These are phyloP conservation scores for Galendromus occidentalis DNA, from an alignment of 1,140 invertebrate genomes.

Conservation along the genomic window DNA sequence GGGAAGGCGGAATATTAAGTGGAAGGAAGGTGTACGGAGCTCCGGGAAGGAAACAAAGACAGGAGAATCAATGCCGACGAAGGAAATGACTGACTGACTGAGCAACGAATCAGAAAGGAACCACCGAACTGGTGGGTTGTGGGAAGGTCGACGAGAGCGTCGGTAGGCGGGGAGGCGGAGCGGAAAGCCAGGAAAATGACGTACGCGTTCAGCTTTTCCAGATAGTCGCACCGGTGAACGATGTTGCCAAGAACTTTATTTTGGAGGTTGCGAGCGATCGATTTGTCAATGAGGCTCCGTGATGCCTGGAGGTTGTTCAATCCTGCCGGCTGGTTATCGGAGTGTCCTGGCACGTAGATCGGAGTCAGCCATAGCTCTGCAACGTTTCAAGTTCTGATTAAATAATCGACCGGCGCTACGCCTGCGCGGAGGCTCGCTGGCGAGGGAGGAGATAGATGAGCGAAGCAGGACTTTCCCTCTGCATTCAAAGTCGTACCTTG, in stretches of 20 bases:
- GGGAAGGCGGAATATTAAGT: too few relatives aligned
- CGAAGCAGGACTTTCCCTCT: neutral
- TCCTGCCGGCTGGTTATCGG: neutral
- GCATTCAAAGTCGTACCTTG: neutral
- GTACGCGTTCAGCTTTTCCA: neutral
- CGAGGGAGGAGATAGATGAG: neutral
- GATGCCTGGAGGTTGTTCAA: neutral
- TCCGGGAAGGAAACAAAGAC: too few relatives aligned
- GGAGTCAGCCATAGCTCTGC: slow-evolving; percentile 3
- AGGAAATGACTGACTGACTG: too few relatives aligned
- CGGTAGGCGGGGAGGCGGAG: too few relatives aligned
- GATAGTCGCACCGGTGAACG: neutral
- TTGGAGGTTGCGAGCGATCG: neutral
- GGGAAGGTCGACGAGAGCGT: too few relatives aligned
- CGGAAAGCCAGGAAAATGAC: neutral
- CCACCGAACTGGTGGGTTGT: too few relatives aligned
- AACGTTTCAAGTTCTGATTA: neutral
- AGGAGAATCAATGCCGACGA: too few relatives aligned
- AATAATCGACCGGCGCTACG: neutral
- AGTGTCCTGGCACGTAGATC: neutral
- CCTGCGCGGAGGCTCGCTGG: neutral
- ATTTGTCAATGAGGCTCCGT: neutral
- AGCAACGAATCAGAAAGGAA: too few relatives aligned
- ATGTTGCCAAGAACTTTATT: neutral
- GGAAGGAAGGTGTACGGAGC: too few relatives aligned